phyloP scores from a whole-genome alignment of 2,797 vertebrate genomes.

The Coregonus suidteri region DNA sequence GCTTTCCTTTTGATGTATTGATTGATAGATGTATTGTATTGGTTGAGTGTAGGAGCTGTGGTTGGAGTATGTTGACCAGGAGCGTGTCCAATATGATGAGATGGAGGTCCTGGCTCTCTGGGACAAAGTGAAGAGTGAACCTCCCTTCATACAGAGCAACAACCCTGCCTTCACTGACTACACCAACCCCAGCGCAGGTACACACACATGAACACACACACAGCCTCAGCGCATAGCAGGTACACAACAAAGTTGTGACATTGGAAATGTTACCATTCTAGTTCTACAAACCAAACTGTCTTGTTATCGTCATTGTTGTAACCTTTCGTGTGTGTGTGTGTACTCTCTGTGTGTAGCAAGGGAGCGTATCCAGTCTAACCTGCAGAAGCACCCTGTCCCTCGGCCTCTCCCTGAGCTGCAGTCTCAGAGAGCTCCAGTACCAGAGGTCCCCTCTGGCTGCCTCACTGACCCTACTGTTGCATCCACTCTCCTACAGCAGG shows the following conservation, averaged over 20 bases:
- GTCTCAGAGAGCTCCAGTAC: slow-evolving; percentile 82
- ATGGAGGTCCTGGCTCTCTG: slow-evolving; percentile 84
- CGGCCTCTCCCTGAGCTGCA: slow-evolving; percentile 74
- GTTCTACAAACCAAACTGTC: neutral
- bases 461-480: slow-evolving; percentile 81
- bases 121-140: slow-evolving; percentile 84
- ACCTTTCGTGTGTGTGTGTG: neutral
- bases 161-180: slow-evolving; percentile 77
- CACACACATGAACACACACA: slow-evolving; percentile 13
- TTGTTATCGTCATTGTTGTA: neutral
- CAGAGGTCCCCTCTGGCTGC: slow-evolving; percentile 76
- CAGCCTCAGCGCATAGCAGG: neutral
- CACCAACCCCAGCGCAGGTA: slow-evolving; percentile 83
- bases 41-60: slow-evolving; percentile 83
- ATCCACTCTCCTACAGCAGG: slow-evolving; percentile 76
- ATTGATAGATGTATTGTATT: neutral
- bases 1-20: too few species aligned
- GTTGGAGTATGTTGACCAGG: slow-evolving; percentile 91
- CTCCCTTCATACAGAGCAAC: slow-evolving; percentile 69
- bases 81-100: slow-evolving; percentile 87
- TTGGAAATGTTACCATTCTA: too few species aligned
- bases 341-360: slow-evolving; percentile 73
- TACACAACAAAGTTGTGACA: too few species aligned
- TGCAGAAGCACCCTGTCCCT: slow-evolving; percentile 86
- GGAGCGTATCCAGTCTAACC: slow-evolving; percentile 85